A percentile compares a stretch with the other conserved stretches of the same genome.
Conservation (phyloP, 2,888 invertebrate species). For the Hyposoter dolosus region DNA sequence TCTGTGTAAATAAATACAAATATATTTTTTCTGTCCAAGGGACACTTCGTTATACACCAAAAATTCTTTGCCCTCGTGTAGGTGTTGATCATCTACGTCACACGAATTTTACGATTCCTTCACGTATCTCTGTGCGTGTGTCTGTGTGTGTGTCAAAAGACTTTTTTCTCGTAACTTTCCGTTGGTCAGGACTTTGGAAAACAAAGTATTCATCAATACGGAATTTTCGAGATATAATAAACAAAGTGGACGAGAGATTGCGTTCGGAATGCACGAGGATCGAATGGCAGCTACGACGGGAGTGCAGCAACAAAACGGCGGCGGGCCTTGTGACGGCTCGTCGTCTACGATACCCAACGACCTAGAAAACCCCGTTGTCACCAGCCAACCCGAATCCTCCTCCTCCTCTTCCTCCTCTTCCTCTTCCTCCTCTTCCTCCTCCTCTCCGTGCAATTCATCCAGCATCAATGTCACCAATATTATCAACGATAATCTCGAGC, state of each 20-base stretch:
- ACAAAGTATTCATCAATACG: neutral
- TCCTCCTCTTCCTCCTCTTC: constrained; percentile 67
- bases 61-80: neutral
- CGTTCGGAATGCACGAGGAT: constrained; percentile 76
- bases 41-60: neutral
- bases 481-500: constrained; percentile 65
- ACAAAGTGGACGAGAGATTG: neutral
- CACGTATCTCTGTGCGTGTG: neutral
- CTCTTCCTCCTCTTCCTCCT: constrained; percentile 67
- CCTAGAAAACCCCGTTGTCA: constrained; percentile 51
- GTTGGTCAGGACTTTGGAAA: neutral
- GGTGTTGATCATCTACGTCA: constrained; percentile 30
- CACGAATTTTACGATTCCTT: neutral
- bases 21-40: neutral
- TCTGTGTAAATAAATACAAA: neutral
- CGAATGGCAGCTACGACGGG: constrained; percentile 80
- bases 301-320: constrained; percentile 67
- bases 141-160: neutral
- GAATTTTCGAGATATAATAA: neutral
- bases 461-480: constrained; percentile 65
- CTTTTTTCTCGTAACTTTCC: neutral
- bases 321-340: constrained; percentile 61
- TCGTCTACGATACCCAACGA: constrained; percentile 40
- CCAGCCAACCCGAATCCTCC: constrained; percentile 65
- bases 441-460: constrained; percentile 50